Evolutionary conservation across 2,888 invertebrate species (phyloP).

Genomic region (Hedya salicella): DNA sequence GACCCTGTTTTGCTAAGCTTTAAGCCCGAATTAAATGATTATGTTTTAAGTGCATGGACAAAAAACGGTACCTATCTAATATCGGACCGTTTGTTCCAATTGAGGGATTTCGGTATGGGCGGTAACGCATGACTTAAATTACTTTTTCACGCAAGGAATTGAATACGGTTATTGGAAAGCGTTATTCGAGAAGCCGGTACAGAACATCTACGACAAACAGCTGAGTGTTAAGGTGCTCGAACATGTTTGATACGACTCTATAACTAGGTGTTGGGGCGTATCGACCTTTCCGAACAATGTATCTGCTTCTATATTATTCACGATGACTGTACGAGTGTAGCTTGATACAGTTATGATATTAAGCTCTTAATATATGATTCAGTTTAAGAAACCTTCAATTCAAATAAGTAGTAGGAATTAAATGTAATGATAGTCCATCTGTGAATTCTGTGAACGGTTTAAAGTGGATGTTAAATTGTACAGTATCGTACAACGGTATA

Average conservation of each 20-base stretch:
- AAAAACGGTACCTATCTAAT: conserved; percentile 54
- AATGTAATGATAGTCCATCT: conserved; percentile 18
- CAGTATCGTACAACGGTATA: neutral
- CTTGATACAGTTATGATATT: conserved; percentile 55
- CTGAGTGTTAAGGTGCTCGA: neutral
- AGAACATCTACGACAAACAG: neutral
- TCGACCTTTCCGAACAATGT: conserved; percentile 1
- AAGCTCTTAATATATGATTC: conserved; percentile 21
- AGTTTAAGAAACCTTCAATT: conserved; percentile 18
- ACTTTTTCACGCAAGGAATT: conserved; percentile 53
- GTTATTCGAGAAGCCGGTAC: conserved; percentile 10
- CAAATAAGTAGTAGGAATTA: conserved; percentile 17
- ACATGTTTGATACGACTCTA: conserved; percentile 1
- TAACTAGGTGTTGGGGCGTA: conserved; percentile 8
- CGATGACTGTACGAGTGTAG: conserved; percentile 30
- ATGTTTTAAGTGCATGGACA: conserved; percentile 45
- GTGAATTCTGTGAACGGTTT: neutral
- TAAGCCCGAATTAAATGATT: conserved; percentile 45
- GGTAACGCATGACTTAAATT: conserved; percentile 60
- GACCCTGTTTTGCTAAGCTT: conserved; percentile 28
- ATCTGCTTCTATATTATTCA: neutral
- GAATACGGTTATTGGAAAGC: conserved; percentile 45
- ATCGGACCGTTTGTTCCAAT: conserved; percentile 62
- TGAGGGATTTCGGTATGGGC: conserved; percentile 56
- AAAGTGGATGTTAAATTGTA: neutral